These are phyloP conservation scores for Chirona hameri DNA, from an alignment of 2,888 invertebrate species.

Conservation along the genomic window DNA sequence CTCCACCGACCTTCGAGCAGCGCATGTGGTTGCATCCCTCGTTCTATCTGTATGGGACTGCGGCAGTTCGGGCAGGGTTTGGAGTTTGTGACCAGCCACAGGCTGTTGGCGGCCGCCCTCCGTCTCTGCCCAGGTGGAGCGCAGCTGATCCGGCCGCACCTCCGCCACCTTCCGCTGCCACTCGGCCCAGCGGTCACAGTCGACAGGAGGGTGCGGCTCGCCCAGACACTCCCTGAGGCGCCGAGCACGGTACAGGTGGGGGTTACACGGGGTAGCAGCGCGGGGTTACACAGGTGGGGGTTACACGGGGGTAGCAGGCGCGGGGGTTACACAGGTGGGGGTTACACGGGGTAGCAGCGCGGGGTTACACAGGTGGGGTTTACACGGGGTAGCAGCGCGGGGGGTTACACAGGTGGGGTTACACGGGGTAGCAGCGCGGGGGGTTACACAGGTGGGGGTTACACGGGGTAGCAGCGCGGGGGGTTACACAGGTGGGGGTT, in stretches of 20 bases:
- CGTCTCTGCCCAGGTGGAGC: slow-evolving; percentile 52
- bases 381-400: no score
- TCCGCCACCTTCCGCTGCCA: slow-evolving; percentile 60
- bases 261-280: not conserved
- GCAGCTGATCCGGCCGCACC: slow-evolving; percentile 61
- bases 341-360: not conserved
- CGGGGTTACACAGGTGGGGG: no score
- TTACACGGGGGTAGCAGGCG: no score
- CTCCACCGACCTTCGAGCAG: slow-evolving; percentile 58
- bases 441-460: no score
- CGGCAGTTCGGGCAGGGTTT: slow-evolving; percentile 68
- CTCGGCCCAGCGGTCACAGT: slow-evolving; percentile 61
- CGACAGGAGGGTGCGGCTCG: slow-evolving; percentile 64
- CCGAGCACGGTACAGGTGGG: slow-evolving; percentile 43
- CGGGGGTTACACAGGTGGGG: not conserved
- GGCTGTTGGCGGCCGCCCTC: slow-evolving; percentile 60
- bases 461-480: no score
- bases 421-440: not conserved
- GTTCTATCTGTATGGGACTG: slow-evolving; percentile 65
- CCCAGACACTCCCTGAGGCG: slow-evolving; percentile 55
- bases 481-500: not conserved
- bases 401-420: not conserved
- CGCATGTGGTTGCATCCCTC: slow-evolving; percentile 71
- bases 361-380: no score
- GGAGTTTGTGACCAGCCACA: slow-evolving; percentile 66